A percentile compares a stretch with the other conserved stretches of the same genome.
These are phyloP conservation scores for Pyralis farinalis DNA, from an alignment of 2,888 invertebrate species.

Conservation along the genomic window DNA sequence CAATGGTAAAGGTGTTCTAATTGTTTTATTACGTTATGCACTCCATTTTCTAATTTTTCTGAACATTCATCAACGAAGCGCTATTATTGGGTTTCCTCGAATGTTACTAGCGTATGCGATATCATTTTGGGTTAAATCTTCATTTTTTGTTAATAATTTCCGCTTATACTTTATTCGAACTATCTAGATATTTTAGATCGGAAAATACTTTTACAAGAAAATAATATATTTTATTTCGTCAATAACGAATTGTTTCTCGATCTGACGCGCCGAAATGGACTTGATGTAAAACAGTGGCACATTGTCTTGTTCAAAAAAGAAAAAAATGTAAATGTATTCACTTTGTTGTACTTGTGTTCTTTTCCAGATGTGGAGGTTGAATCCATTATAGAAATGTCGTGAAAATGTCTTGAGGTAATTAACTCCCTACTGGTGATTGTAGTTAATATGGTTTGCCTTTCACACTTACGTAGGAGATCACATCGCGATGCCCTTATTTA, in stretches of 20 bases:
- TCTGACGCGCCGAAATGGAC: slow-evolving; percentile 53
- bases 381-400: slow-evolving; percentile 78
- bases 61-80: too few species aligned
- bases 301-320: slow-evolving; percentile 47
- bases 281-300: slow-evolving; percentile 77
- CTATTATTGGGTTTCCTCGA: too few species aligned
- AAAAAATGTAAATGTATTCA: slow-evolving; percentile 60
- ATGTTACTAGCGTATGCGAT: too few species aligned
- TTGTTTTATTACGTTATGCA: too few species aligned
- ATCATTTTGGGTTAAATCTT: too few species aligned
- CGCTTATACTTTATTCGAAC: too few species aligned
- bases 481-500: slow-evolving; percentile 23
- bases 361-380: slow-evolving; percentile 81
- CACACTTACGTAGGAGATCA: slow-evolving; percentile 42
- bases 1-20: too few species aligned
- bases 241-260: not conserved
- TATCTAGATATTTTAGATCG: too few species aligned
- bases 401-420: slow-evolving; percentile 81
- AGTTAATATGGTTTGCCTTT: slow-evolving; percentile 65
- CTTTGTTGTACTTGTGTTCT: slow-evolving; percentile 81
- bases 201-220: too few species aligned
- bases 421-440: slow-evolving; percentile 79
- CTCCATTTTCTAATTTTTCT: too few species aligned
- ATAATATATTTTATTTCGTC: not conserved
- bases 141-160: too few species aligned